Evolutionary conservation across 2,888 invertebrate species (phyloP), one percentile per base, ranked within the genome.

Genomic region (Calliscelio sp.): DNA sequence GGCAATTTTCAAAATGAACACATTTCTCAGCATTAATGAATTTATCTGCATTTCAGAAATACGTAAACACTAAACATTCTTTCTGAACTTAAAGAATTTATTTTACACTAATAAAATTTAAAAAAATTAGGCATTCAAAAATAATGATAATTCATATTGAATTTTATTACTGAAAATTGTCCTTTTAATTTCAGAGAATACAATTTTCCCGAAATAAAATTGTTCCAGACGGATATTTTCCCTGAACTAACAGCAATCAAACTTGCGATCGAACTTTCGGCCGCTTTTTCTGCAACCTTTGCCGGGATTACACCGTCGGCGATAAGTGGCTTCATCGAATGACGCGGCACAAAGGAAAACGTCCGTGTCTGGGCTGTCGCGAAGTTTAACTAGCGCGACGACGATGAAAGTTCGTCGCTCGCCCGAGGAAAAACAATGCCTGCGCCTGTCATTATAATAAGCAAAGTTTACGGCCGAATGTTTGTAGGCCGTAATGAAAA

Each of bases 301-400:
- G 32, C 61, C 20, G 46, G 53, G 65, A 65, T 65, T 73, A 57
- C 35, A 41, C 35, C 22, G 46, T 24, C 22, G 53, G 10, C 61
- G 74, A 73, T 81, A 74, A 81, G 41, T 81, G 66, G 57, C 71
- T 74, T 61, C 53, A 53, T 59, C 46, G 73, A 74, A 59, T 51
- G 59, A 28, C 49, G 32, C 16, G 11, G 57, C 66, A 80, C 80
- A 80, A 80, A 73, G 73, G 73, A 65, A 41, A 80, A 79, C 25
- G 24, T 35, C 70, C 59, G 73, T 5, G 49, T 53, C n/a, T n/a
- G 24, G 35, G 66, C 24, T 46, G 53, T 55, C 53, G 38, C 38
- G 10, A 53, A 68, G 20, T 53, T 68, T 51, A 49, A 51, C 16
- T 22, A 38, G 66, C 25, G 10, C 70, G 16, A 18, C 66, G 20